These are phyloP conservation scores for Coracopsis vasa DNA, from an alignment of 2,113 vertebrate genomes.

Conservation along the genomic window DNA sequence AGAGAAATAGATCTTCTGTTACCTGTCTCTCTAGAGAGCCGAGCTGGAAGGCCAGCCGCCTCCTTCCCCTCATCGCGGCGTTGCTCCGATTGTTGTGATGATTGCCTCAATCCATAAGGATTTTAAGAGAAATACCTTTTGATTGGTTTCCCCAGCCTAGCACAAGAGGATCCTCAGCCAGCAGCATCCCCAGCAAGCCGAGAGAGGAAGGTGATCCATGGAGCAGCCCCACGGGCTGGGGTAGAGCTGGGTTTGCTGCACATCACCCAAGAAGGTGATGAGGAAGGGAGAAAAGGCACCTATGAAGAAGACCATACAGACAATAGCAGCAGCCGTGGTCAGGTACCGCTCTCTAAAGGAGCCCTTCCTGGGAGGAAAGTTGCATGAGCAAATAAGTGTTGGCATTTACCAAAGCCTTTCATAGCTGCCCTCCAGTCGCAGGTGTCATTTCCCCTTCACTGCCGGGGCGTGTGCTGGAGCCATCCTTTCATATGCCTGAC, in stretches of 20 bases:
- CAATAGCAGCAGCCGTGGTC: neutral
- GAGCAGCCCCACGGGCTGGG: neutral
- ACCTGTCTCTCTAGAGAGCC: conserved; percentile 12
- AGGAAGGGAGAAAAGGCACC: neutral
- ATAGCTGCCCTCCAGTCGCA: neutral
- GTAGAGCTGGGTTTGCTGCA: neutral
- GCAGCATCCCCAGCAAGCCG: neutral
- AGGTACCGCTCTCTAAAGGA: neutral
- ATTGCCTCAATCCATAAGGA: conserved; percentile 5
- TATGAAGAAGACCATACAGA: neutral
- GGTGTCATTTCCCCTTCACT: neutral
- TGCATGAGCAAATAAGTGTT: neutral
- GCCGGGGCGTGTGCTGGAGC: neutral
- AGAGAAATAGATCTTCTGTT: conserved; percentile 2
- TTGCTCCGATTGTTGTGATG: conserved; percentile 28
- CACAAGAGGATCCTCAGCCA: neutral
- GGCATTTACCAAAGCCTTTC: neutral
- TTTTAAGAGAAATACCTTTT: conserved; percentile 33
- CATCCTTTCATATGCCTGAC: conserved; percentile 36
- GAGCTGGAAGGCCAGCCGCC: neutral
- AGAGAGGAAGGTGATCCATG: neutral
- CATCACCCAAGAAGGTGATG: neutral
- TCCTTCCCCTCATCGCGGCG: neutral
- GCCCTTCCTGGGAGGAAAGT: neutral
- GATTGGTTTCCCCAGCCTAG: neutral